Base-by-base conservation (phyloP, 2,113 vertebrate genomes). In the Boleophthalmus pectinirostris region DNA sequence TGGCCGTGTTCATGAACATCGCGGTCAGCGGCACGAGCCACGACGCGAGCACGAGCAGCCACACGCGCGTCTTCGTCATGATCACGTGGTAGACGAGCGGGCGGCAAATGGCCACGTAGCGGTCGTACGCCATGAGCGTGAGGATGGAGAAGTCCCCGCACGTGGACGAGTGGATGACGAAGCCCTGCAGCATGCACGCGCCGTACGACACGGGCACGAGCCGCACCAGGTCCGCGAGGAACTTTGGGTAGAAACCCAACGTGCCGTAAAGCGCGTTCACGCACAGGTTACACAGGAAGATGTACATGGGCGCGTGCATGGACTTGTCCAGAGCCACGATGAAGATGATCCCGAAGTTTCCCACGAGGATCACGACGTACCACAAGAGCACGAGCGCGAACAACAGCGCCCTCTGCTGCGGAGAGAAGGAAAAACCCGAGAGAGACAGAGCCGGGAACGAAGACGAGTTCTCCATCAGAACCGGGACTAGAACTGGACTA, bases 231-330 rank as follows among this genome's bases (percentile, higher is more conserved):
- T 90, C 81, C 11, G 56, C 0, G 4, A 90, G 74, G 13, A 88
- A 80, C 68, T 87, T 84, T 15, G 82, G 86, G 60, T 83, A 90
- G 46, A 90, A 90, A 3, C 81, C 83, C 2, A 65, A 23, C 3
- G 85, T 77, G 25, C 85, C 88, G 70, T 83, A 90, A 15, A 90
- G 51, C 1, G 65, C 68, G 63, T 71, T 86, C 1, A 82, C 25
- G 57, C 85, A 86, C 1, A 87, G 46, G 65, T 83, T 85, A 71
- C 83, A 84, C 68, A 88, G 2, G 9, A 86, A 83, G 7, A 88
- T 61, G n/a, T 88, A 87, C 88, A 88, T 90, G 0, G 85, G 88
- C 16, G 85, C 61, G 35, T 90, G 86, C 10, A 90, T 80, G n/a
- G 46, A 66, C 73, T 72, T 81, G 56, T 87, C 85, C 1, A 33